Base-by-base conservation (phyloP, 2,888 invertebrate genomes). In the Artemia sinica region DNA sequence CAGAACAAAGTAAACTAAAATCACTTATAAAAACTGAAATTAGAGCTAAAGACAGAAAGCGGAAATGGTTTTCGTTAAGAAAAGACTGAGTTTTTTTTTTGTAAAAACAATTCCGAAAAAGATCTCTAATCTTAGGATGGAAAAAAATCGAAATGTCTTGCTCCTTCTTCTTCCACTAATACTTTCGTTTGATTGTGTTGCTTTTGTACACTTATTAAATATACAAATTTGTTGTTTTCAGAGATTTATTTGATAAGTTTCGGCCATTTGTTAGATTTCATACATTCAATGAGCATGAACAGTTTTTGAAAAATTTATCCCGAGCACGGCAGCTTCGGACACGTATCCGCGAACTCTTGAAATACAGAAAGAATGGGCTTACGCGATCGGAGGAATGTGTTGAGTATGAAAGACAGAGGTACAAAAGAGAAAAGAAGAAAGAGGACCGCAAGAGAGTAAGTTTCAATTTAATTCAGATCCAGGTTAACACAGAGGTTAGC, bases 191-290 rank as follows among this genome's bases (percentile, higher is more conserved):
- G 41, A n/a, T 50, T 48, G 65, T 50, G 49, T 65, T 66, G 41
- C 41, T 2, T 41, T 41, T 41, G 41, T 48, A 18, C 14, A 4
- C 49, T 66, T 18, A 14, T 18, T 67, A 13, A 67, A 69, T 13
- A 28, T 18, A 6, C 41, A 2, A 41, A 41, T 41, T 51, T 7
- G 66, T 49, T 41, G 52, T 66, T 14, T 63, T 41, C 66, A 74
- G 87, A 74, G 87, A 87, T 73, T 86, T 93, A 75, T 84, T 86
- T 65, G 93, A 94, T 72, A 86, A 88, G 58, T 84, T 93, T 78
- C 83, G 89, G 51, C 86, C 88, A 72, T 89, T 91, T 75, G 86
- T 91, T 4, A 92, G 92, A 77, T 93, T 93, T 80, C 87, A 89
- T 76, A 88, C 91, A 2, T 85, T 88, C 49, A 83, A 86, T 69